phyloP scores from a whole-genome alignment of 2,797 vertebrate species.

The Potorous gilbertii region DNA sequence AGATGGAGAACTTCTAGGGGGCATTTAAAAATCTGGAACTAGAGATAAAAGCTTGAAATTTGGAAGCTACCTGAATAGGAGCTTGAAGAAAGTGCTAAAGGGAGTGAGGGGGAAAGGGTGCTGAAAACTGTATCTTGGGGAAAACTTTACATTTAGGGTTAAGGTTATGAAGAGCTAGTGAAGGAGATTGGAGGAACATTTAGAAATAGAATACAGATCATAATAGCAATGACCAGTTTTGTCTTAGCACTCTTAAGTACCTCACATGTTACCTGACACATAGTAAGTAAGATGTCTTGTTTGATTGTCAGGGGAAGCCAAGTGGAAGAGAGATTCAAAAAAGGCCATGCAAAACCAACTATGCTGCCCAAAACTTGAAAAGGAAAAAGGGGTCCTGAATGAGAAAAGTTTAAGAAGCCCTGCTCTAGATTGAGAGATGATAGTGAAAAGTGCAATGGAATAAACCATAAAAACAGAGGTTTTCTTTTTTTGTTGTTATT shows the following conservation, averaged over 20 bases:
- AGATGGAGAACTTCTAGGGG: not conserved
- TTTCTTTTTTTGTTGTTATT: no score
- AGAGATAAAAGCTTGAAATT: not conserved
- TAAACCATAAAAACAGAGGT: not conserved
- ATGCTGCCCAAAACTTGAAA: no score
- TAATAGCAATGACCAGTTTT: not conserved
- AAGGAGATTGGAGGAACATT: not conserved
- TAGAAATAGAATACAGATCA: not conserved
- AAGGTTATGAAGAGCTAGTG: not conserved
- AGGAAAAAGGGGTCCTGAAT: no score
- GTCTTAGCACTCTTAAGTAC: not conserved
- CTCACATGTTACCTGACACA: not conserved
- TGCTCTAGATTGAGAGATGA: not conserved
- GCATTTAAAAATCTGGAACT: not conserved
- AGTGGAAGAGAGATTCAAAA: not conserved
- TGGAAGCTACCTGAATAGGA: not conserved
- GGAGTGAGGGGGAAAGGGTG: not conserved
- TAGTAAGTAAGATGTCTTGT: not conserved
- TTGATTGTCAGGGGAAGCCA: not conserved
- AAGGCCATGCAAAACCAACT: not conserved
- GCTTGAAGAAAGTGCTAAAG: not conserved
- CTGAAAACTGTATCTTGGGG: not conserved
- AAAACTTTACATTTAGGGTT: not conserved
- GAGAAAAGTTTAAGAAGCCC: no score
- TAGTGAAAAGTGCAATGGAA: not conserved